These are phyloP conservation scores for Troides oblongomaculatus DNA, from an alignment of 2,888 invertebrate species.

Conservation along the genomic window DNA sequence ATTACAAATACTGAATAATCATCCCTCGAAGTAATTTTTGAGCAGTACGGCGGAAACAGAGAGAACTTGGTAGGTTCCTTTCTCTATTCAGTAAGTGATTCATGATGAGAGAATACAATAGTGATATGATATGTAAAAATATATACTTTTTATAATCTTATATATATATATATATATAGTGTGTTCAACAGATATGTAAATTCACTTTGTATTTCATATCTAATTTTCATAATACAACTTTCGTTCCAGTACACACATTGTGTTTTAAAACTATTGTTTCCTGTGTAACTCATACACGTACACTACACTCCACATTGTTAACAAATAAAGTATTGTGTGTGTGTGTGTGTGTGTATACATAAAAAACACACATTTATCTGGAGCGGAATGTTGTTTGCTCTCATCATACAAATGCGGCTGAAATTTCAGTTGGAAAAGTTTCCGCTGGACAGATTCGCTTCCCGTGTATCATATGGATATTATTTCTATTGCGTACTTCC, in stretches of 20 bases:
- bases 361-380: background rate
- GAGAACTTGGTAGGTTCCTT: too few relatives aligned
- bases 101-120: background rate
- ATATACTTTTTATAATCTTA: background rate
- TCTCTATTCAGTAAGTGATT: too few relatives aligned
- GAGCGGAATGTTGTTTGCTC: conserved; percentile 1
- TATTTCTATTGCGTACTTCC: background rate
- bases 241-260: background rate
- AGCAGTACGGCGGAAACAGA: too few relatives aligned
- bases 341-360: background rate
- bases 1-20: too few relatives aligned
- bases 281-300: conserved; percentile 3
- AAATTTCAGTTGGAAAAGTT: background rate
- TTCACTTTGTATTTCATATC: background rate
- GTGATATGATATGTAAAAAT: background rate
- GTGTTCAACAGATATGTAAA: background rate
- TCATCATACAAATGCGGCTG: background rate
- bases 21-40: too few relatives aligned
- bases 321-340: background rate
- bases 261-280: conserved; percentile 4
- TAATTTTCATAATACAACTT: conserved; percentile 1
- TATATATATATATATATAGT: too few relatives aligned
- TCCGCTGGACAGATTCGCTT: background rate
- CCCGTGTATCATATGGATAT: background rate
- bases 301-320: conserved; percentile 4